A percentile compares a stretch with the other conserved stretches of the same genome.
Evolutionary conservation across 2,113 vertebrate species (phyloP).

Genomic region (Indicator maculatus): DNA sequence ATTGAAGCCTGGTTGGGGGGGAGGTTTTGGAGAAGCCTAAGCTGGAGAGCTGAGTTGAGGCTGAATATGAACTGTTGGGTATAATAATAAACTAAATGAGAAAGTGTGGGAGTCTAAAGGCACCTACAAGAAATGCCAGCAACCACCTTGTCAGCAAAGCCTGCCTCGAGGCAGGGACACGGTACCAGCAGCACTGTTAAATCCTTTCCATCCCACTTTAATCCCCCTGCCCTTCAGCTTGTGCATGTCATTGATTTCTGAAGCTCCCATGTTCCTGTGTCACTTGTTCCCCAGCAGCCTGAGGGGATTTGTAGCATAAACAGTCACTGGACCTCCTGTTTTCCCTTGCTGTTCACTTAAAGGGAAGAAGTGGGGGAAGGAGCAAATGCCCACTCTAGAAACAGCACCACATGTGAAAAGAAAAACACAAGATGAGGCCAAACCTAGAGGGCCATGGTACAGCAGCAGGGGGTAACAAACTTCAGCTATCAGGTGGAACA

Average conservation of each 20-base stretch:
- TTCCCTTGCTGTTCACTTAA: not conserved
- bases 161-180: not conserved
- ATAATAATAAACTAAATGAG: no score
- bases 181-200: constrained; percentile 7
- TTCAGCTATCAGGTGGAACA: not conserved
- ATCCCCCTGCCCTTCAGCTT: constrained; percentile 14
- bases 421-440: not conserved
- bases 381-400: not conserved
- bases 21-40: no score
- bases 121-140: not conserved
- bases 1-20: no score
- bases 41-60: no score
- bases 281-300: not conserved
- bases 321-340: not conserved
- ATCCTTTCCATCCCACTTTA: not conserved
- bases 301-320: not conserved
- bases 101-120: no score
- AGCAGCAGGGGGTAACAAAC: not conserved
- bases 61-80: no score
- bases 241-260: constrained; percentile 15
- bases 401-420: not conserved
- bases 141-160: not conserved
- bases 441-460: not conserved
- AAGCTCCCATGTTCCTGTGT: not conserved
- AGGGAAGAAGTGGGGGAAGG: not conserved